phyloP scores from a whole-genome alignment of 2,888 invertebrate species.

The Polydrusus pterygomalis region DNA sequence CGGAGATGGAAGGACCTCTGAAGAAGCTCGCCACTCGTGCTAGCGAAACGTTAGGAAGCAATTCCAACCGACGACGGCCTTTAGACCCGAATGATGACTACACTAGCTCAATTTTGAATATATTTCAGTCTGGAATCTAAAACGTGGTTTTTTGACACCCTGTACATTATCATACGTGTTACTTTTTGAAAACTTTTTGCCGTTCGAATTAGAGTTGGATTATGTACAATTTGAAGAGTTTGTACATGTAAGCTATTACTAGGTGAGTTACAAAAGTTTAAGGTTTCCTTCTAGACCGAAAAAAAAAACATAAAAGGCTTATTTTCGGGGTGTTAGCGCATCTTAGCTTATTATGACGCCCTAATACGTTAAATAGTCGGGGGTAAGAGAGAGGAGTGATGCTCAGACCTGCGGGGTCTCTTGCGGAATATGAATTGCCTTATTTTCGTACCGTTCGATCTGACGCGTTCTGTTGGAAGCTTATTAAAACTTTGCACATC shows the following conservation, averaged over 20 bases:
- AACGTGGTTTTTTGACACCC: too few species aligned
- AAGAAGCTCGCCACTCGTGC: too few species aligned
- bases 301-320: slow-evolving; percentile 1
- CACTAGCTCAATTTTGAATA: too few species aligned
- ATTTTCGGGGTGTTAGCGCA: slow-evolving; percentile 33
- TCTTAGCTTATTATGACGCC: slow-evolving; percentile 44
- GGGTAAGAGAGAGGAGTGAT: slow-evolving; percentile 40
- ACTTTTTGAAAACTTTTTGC: slow-evolving; percentile 2
- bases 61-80: too few species aligned
- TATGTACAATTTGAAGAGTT: too few species aligned
- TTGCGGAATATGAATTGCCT: slow-evolving; percentile 52
- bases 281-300: too few species aligned
- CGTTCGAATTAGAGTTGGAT: background rate
- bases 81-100: too few species aligned
- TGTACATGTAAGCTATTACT: too few species aligned
- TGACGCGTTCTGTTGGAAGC: slow-evolving; percentile 42
- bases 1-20: too few species aligned
- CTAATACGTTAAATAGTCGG: slow-evolving; percentile 52
- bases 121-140: too few species aligned
- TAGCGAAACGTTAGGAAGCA: too few species aligned
- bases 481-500: slow-evolving; percentile 53
- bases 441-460: slow-evolving; percentile 49
- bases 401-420: slow-evolving; percentile 45
- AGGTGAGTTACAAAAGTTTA: too few species aligned
- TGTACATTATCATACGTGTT: background rate